phyloP scores from a whole-genome alignment of 2,113 vertebrate species.

The Leucopternis melanops region DNA sequence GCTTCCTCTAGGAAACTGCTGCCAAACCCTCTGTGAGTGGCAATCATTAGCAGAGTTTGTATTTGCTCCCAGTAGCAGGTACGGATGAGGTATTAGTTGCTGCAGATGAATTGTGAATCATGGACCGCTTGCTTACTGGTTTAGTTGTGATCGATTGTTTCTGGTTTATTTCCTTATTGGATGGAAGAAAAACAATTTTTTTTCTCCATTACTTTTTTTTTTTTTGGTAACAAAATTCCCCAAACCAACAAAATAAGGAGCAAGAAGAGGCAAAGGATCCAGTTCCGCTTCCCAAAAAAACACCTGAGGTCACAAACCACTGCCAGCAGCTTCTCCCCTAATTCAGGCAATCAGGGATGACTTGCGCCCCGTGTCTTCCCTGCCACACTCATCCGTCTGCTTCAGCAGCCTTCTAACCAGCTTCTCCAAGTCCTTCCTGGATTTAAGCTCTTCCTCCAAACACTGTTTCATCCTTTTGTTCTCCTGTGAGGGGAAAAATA shows the following conservation, averaged over 20 bases:
- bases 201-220: not conserved
- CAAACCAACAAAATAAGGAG: slow-evolving; percentile 50
- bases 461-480: slow-evolving; percentile 96
- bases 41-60: slow-evolving; percentile 13
- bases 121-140: slow-evolving; percentile 21
- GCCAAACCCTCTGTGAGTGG: not conserved
- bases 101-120: slow-evolving; percentile 52
- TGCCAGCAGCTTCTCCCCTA: not conserved
- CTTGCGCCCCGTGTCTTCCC: slow-evolving; percentile 83
- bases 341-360: slow-evolving; percentile 59
- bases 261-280: slow-evolving; percentile 44
- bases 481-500: slow-evolving; percentile 72
- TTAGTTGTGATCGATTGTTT: slow-evolving; percentile 3
- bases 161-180: slow-evolving; percentile 12
- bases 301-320: slow-evolving; percentile 44
- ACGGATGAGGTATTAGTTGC: slow-evolving; percentile 49
- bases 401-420: slow-evolving; percentile 89
- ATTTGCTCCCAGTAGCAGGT: slow-evolving; percentile 39
- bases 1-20: slow-evolving; percentile 42
- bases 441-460: slow-evolving; percentile 95
- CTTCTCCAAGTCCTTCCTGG: slow-evolving; percentile 92
- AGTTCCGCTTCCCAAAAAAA: slow-evolving; percentile 12
- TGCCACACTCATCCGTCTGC: slow-evolving; percentile 87
- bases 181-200: not conserved
- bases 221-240: slow-evolving; percentile 32